Conservation (phyloP, 2,888 invertebrate genomes). For the Choristoneura rosaceana region DNA sequence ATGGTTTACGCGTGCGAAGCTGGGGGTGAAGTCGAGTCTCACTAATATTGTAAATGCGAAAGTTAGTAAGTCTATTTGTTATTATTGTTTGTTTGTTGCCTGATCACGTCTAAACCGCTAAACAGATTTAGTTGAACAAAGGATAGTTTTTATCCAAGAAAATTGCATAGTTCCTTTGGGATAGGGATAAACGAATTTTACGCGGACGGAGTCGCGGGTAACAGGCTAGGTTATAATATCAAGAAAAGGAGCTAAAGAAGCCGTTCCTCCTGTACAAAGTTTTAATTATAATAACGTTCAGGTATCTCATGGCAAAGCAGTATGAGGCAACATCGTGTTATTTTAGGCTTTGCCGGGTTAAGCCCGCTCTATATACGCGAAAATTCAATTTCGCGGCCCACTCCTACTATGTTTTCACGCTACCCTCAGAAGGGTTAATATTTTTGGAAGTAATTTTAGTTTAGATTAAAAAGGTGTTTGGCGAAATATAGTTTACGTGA, state of each 20-base stretch:
- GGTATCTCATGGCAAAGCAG: conserved; percentile 3
- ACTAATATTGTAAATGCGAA: too few relatives aligned
- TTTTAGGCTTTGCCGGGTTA: conserved; percentile 33
- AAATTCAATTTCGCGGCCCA: conserved; percentile 37
- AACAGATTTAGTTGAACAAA: too few relatives aligned
- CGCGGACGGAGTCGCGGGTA: too few relatives aligned
- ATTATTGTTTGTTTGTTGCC: too few relatives aligned
- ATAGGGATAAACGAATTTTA: too few relatives aligned
- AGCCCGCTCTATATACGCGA: conserved; percentile 16
- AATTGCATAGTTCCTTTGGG: too few relatives aligned
- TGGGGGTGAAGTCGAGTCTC: too few relatives aligned
- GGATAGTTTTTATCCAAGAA: too few relatives aligned
- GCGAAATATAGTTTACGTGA: background rate
- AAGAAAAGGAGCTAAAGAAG: background rate
- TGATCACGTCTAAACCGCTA: too few relatives aligned
- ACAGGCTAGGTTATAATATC: background rate
- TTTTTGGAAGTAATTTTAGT: conserved; percentile 33
- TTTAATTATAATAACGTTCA: conserved; percentile 25
- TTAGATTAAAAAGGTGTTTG: conserved; percentile 24
- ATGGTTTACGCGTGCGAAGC: too few relatives aligned
- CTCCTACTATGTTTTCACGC: conserved; percentile 20
- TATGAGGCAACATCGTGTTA: conserved; percentile 14
- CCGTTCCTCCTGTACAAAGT: background rate
- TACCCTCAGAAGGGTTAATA: conserved; percentile 30
- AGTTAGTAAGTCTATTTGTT: too few relatives aligned